phyloP scores from a whole-genome alignment of 2,113 vertebrate species.

The Delphinus delphis region DNA sequence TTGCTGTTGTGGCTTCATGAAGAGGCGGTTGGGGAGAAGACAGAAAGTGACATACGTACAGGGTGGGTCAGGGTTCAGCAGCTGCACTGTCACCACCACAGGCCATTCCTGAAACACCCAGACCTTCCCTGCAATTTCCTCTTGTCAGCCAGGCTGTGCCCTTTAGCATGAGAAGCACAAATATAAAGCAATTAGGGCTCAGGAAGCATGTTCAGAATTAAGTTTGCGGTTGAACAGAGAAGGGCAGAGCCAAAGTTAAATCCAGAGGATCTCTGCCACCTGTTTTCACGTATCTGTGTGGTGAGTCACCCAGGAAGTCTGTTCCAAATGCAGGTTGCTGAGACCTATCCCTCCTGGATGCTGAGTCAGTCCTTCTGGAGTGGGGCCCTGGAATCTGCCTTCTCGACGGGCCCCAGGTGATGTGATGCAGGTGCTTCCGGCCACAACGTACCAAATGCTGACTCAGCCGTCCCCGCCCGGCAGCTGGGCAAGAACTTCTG shows the following conservation, averaged over 20 bases:
- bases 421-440: not conserved
- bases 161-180: not conserved
- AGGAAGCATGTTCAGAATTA: not conserved
- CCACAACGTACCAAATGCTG: not conserved
- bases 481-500: not conserved
- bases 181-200: not conserved
- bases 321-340: not conserved
- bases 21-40: not conserved
- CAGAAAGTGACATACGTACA: not conserved
- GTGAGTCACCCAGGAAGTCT: not conserved
- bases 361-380: not conserved
- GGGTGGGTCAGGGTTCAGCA: not conserved
- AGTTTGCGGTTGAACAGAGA: not conserved
- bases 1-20: not conserved
- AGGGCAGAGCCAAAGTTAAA: not conserved
- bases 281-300: not conserved
- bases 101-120: not conserved
- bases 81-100: not conserved
- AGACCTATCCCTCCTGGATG: not conserved
- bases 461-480: not conserved
- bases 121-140: not conserved
- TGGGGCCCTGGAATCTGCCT: not conserved
- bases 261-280: not conserved
- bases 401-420: not conserved
- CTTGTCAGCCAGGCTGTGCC: not conserved